Base-by-base conservation (phyloP, 2,888 invertebrate genomes). In the Eupithecia insigniata region DNA sequence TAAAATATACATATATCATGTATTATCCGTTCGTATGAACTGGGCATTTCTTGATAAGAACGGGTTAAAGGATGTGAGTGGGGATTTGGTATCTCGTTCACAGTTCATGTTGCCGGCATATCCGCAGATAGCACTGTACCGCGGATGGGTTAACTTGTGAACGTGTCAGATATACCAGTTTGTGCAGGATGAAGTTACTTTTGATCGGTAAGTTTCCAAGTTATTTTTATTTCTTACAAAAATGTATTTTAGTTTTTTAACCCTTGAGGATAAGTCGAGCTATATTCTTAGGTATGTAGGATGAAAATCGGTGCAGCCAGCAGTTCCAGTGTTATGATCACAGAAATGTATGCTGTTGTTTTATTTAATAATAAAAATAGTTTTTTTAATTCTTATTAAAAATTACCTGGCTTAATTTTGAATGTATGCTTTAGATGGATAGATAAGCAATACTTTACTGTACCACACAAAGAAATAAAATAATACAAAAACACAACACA, bases 61-160 rank as follows among this genome's bases (percentile, higher is more conserved):
- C 70, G 55, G 58, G 66, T 70, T 65, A 28, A 51, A 65, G 67
- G 67, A 51, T 16, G 28, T 55, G 12, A 65, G 72, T 32, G 67
- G 71, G 74, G 66, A 65, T 69, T 67, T 55, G 32, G 34, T 69
- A 68, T 68, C 67, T 43, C 32, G 72, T 5, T 16, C 67, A 66
- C 66, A 28, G 62, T 51, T 16, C 62, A 39, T 66, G 61, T 32
- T 18, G 10, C 32, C n/a, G 18, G 2, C 61, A 32, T 34, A 62
- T 58, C 43, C 16, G 30, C 69, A 62, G 73, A 64, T 58, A 55
- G 36, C 7, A 7, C 4, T 22, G 26, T 28, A 68, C 26, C 46
- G 34, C 28, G 68, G 18, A 28, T 34, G 34, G n/a, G 46, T 34
- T 7, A 18, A 70, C 39, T 39, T 62, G n/a, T 51, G 66, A 16